Evolutionary conservation across 2,888 invertebrate species (phyloP), one percentile per base, ranked within the genome.

Genomic region (Zootermopsis nevadensis): DNA sequence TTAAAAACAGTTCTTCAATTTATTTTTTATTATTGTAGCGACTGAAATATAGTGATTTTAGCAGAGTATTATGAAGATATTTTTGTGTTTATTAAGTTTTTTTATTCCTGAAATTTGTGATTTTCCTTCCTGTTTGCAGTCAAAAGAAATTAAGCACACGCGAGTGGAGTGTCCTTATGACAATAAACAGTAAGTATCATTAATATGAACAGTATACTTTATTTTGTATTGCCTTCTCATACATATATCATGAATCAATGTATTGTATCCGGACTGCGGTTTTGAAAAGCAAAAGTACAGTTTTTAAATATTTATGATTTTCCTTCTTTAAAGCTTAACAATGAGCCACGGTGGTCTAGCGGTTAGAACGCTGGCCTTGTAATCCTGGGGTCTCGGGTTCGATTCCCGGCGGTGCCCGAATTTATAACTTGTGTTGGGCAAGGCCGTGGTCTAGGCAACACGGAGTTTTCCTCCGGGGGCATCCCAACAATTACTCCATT

Each of bases 101-200:
- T 60, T 6, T 60, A 60, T 22, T 67, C 27, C 4, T 67, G 27
- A 67, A 67, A 15, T 15, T 7, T 67, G 31, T 60, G 22, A 6
- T 67, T 69, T 69, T 69, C 2, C 30, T 69, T 33, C 69, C n/a
- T 69, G 19, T 79, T 33, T 48, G 33, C 53, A 53, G 33, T 30
- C 7, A 31, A 15, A 22, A 7, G 74, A 74, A 55, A 27, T 27
- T 2, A 31, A 27, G 30, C 30, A 74, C 2, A 33, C 33, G 19
- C 53, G 82, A 55, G 66, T 82, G 12, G 55, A 38, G 27, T 82
- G 82, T 38, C 82, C 82, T 22, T 77, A 82, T 66, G 82, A 82
- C n/a, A 31, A 27, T 22, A 82, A 82, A 53, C 82, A 82, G 82
- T 82, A 82, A 31, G 82, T 76, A 66, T 53, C n/a, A n/a, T 67